These are phyloP conservation scores for Empis livida DNA, from an alignment of 2,888 invertebrate genomes.

Conservation along the genomic window DNA sequence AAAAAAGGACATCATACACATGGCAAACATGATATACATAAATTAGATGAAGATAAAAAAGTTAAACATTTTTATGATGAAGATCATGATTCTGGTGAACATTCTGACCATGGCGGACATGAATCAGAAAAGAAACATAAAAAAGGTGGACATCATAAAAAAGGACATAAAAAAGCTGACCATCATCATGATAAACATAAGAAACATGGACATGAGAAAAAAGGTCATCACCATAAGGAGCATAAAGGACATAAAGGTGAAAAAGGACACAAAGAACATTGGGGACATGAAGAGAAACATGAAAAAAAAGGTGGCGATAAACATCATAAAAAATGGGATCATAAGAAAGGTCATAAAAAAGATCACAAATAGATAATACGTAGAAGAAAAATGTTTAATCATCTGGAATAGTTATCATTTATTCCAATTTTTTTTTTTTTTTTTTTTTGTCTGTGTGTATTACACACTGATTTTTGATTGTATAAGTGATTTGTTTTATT, in stretches of 20 bases:
- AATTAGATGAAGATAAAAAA: slow-evolving; percentile 73
- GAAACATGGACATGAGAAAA: slow-evolving; percentile 66
- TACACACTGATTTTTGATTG: too few relatives aligned
- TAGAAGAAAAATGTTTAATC: too few relatives aligned
- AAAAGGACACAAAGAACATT: slow-evolving; percentile 63
- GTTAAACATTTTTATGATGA: slow-evolving; percentile 79
- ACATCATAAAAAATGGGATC: slow-evolving; percentile 67
- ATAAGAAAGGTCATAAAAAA: slow-evolving; percentile 38
- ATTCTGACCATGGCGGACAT: slow-evolving; percentile 68
- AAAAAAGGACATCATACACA: slow-evolving; percentile 78
- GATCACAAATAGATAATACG: neutral
- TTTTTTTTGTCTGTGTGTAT: too few relatives aligned
- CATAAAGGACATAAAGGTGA: slow-evolving; percentile 68
- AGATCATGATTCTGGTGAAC: slow-evolving; percentile 67
- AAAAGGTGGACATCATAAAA: slow-evolving; percentile 69
- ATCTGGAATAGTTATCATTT: too few relatives aligned
- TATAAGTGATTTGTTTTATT: too few relatives aligned
- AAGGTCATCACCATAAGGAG: slow-evolving; percentile 67
- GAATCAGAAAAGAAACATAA: slow-evolving; percentile 70
- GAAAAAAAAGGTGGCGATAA: slow-evolving; percentile 71
- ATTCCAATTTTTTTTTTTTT: too few relatives aligned
- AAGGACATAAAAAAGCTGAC: slow-evolving; percentile 65
- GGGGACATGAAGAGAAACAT: slow-evolving; percentile 58
- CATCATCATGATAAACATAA: slow-evolving; percentile 67
- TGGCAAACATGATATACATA: slow-evolving; percentile 75